phyloP scores from a whole-genome alignment of 2,888 invertebrate species.

The Galeopsomyia nigrocyanea region DNA sequence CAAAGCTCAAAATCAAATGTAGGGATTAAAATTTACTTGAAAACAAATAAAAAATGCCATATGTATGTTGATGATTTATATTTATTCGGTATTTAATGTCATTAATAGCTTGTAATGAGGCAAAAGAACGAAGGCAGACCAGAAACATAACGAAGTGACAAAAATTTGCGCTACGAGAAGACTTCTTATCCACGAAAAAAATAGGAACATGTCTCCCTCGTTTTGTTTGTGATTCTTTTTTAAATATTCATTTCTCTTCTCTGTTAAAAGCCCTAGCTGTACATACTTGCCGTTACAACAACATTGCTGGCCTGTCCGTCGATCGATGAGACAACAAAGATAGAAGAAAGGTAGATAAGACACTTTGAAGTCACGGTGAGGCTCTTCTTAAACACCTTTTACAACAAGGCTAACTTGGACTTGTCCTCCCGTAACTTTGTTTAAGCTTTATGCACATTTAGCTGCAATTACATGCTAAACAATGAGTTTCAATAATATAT shows the following conservation, averaged over 20 bases:
- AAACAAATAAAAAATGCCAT: conserved; percentile 38
- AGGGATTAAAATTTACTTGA: conserved; percentile 23
- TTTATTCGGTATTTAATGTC: conserved; percentile 63
- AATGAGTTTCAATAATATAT: conserved; percentile 47
- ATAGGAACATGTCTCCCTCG: conserved; percentile 48
- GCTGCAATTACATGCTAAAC: conserved; percentile 49
- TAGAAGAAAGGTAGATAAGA: conserved; percentile 61
- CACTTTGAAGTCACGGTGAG: conserved; percentile 64
- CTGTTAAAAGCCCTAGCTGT: conserved; percentile 36
- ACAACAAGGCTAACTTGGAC: conserved; percentile 51
- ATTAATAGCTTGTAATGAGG: conserved; percentile 60
- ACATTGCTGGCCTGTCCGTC: conserved; percentile 56
- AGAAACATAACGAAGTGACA: conserved; percentile 51
- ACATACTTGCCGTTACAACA: conserved; percentile 41
- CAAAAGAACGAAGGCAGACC: conserved; percentile 60
- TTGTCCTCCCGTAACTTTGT: conserved; percentile 60
- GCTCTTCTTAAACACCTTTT: conserved; percentile 49
- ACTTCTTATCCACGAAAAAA: conserved; percentile 44
- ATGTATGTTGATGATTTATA: conserved; percentile 56
- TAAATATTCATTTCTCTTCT: conserved; percentile 4
- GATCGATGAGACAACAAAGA: conserved; percentile 58
- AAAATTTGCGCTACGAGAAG: conserved; percentile 45
- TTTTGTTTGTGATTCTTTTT: conserved; percentile 25
- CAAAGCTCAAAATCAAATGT: conserved; percentile 21
- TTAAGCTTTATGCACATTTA: conserved; percentile 53